Evolutionary conservation across 1,140 invertebrate species (phyloP), one percentile per base, ranked within the genome.

Genomic region (Drosophila arizonae): DNA sequence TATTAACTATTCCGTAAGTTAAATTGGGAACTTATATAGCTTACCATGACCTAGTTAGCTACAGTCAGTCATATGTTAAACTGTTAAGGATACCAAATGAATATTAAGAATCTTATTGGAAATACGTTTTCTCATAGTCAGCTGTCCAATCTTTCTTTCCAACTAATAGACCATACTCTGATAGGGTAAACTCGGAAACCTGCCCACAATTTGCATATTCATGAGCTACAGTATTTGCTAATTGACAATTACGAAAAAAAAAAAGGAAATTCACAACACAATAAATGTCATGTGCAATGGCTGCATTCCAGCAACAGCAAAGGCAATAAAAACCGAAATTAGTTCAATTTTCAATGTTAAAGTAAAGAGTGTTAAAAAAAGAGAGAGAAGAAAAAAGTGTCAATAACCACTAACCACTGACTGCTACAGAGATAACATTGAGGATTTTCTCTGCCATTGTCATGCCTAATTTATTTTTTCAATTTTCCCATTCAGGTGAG

Each of bases 201-300:
- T 57, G 33, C 33, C 26, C 15, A 67, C 63, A 67, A 87, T 87
- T 87, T 87, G 79, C 84, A 87, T 87, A 87, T 87, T 87, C 84
- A 87, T 88, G 84, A 88, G 82, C 84, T 77, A 74, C 84, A 84
- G 82, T 87, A 82, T 87, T 84, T 88, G 79, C 84, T 88, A 87
- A 87, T 87, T 87, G 82, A 80, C 84, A 87, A 62, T 88, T 74
- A 60, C 77, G 72, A 87, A 77, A 64, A 77, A 77, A 64, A 77
- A 60, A 55, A 81, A 8, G 50, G 2, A 46, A 77, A 63, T 77
- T 55, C 77, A 74, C 28, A 55, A 36, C 6, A 36, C 69, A 61
- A 21, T 36, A 36, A 63, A 54, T 52, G 69, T 3, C 36, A 39
- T 33, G 36, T 33, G 15, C 17, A 76, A 65, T 71, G 69, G 63